phyloP scores from a whole-genome alignment of 2,797 vertebrate genomes.

The Malacoraja senta region DNA sequence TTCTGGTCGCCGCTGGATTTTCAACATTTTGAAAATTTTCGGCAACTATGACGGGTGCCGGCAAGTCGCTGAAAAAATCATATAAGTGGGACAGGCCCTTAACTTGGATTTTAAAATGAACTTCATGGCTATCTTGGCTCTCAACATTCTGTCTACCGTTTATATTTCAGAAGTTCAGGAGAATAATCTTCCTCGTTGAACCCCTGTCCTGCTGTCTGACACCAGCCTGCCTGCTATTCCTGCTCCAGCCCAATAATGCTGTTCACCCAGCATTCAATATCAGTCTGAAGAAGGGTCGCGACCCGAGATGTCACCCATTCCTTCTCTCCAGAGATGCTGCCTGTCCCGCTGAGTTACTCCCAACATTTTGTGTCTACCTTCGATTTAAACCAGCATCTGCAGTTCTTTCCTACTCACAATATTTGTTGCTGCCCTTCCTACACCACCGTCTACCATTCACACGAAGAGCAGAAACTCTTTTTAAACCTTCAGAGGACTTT shows the following conservation, averaged over 20 bases:
- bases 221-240: background rate
- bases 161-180: background rate
- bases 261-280: background rate
- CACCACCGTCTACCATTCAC: background rate
- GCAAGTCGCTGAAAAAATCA: no score
- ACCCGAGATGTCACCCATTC: no score
- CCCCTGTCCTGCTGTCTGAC: background rate
- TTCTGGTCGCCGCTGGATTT: no score
- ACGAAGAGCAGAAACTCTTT: background rate
- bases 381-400: no score
- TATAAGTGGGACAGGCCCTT: no score
- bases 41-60: no score
- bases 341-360: no score
- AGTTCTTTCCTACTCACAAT: background rate
- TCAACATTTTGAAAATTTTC: no score
- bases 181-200: background rate
- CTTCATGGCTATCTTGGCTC: background rate
- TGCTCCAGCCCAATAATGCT: background rate
- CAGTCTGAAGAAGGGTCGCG: no score
- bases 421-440: background rate
- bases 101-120: no score
- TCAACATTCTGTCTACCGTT: background rate
- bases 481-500: background rate
- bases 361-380: no score
- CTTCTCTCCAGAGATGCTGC: no score